A percentile compares a stretch with the other conserved stretches of the same genome.
phyloP scores from a whole-genome alignment of 2,888 invertebrate genomes.

The Epistrophe grossulariae region DNA sequence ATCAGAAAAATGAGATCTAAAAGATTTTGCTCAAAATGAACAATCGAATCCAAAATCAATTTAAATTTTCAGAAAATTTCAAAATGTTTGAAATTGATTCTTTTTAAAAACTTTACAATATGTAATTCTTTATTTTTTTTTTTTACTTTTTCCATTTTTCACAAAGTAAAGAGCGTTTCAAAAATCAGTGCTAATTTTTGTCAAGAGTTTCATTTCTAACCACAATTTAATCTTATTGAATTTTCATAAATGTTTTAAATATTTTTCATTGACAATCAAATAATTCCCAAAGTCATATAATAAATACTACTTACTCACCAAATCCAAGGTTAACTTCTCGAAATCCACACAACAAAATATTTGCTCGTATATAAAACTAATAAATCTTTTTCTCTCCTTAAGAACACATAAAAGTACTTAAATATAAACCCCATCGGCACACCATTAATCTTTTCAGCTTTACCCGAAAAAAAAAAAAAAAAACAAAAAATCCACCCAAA shows the following conservation, averaged over 20 bases:
- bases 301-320: neutral
- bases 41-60: too few species aligned
- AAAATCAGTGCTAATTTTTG: too few species aligned
- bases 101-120: too few species aligned
- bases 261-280: neutral
- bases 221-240: too few species aligned
- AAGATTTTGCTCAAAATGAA: too few species aligned
- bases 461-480: neutral
- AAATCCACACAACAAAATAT: conserved; percentile 8
- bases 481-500: conserved; percentile 2
- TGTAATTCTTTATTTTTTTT: too few species aligned
- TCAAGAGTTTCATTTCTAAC: too few species aligned
- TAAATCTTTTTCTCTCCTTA: conserved; percentile 31
- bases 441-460: conserved; percentile 36
- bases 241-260: neutral
- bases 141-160: too few species aligned
- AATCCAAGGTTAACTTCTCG: neutral
- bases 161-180: too few species aligned
- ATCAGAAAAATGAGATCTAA: too few species aligned
- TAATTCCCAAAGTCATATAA: conserved; percentile 2
- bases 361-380: conserved; percentile 31
- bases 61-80: too few species aligned
- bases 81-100: too few species aligned
- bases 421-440: conserved; percentile 36
- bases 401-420: conserved; percentile 39